Evolutionary conservation across 53 echinoderm and acorn worm genomes (phyloP).

Genomic region (Astropecten irregularis): DNA sequence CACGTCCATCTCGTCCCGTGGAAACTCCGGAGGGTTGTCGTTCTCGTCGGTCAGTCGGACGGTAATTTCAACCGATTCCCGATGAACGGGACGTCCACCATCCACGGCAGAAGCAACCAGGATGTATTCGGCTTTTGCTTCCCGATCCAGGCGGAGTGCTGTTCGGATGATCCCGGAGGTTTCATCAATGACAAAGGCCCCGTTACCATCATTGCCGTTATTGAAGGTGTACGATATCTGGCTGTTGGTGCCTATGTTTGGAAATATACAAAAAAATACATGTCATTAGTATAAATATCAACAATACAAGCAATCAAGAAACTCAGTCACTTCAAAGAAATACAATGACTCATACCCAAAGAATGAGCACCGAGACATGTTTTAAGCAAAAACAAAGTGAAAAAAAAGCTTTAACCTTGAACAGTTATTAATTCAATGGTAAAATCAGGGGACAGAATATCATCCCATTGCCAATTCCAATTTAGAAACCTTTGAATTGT

Average conservation of each 20-base stretch:
- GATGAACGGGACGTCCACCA: conserved; percentile 66
- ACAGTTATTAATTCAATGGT: too few relatives aligned
- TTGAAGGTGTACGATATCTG: conserved; percentile 86
- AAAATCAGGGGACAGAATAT: too few relatives aligned
- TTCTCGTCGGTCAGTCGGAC: conserved; percentile 80
- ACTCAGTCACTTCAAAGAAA: conserved; percentile 12
- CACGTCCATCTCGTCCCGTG: conserved; percentile 57
- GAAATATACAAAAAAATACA: too few relatives aligned
- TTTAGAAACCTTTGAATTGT: too few relatives aligned
- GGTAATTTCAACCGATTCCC: conserved; percentile 65
- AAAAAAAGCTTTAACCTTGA: too few relatives aligned
- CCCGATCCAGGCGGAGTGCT: conserved; percentile 80
- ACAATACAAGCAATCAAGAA: conserved; percentile 6
- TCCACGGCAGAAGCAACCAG: conserved; percentile 84
- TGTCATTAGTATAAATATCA: neutral
- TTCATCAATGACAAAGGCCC: conserved; percentile 90
- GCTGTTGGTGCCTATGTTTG: conserved; percentile 84
- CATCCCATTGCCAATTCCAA: too few relatives aligned
- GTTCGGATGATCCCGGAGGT: conserved; percentile 91
- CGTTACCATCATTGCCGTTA: conserved; percentile 86
- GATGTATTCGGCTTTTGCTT: conserved; percentile 73
- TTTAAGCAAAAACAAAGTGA: too few relatives aligned
- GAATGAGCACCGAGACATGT: too few relatives aligned
- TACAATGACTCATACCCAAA: conserved; percentile 2
- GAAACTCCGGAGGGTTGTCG: conserved; percentile 88